Evolutionary conservation across 2,797 vertebrate genomes (phyloP), one percentile per base, ranked within the genome.

Genomic region (Chaetophractus vellerosus): DNA sequence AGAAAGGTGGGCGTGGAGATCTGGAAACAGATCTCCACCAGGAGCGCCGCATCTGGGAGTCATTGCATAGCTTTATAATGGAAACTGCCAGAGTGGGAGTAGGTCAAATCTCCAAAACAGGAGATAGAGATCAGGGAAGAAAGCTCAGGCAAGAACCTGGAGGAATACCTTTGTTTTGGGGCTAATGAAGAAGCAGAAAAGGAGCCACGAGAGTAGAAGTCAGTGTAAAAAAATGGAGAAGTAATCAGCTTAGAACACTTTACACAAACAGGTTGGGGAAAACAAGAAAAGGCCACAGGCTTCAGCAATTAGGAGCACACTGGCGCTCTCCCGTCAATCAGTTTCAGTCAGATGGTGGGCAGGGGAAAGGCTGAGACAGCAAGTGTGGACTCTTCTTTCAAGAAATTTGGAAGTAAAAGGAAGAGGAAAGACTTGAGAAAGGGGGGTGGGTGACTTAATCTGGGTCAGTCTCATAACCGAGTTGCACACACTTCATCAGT

Each of bases 171-270:
- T 69, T 0, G 28, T 15, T 83, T 55, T 76, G 28, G 69, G 63
- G 69, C 68, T 89, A 74, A 88, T 26, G 36, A 83, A 48, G 68
- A 64, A 93, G 66, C 81, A 45, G 64, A 90, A 95, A 89, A 87
- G 59, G 52, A 88, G 69, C 80, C 64, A 23, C 0, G 0, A 74
- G 50, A 23, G 45, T 52, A 36, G 36, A 50, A 91, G 61, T 15
- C 71, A 75, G 2, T 23, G 14, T 52, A 8, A 93, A 84, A 82
- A 84, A 75, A 48, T 26, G 21, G 26, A 90, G 63, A 86, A 72
- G 21, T 33, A 57, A n/a, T 61, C 16, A 21, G 64, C 72, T 93
- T 38, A 81, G 28, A 75, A 90, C 57, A 36, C 83, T 41, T 91
- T 21, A 79, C 15, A 31, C 50, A 50, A 38, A 68, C 5, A 28